phyloP scores from a whole-genome alignment of 2,888 invertebrate species.

The Oscheius sp. region DNA sequence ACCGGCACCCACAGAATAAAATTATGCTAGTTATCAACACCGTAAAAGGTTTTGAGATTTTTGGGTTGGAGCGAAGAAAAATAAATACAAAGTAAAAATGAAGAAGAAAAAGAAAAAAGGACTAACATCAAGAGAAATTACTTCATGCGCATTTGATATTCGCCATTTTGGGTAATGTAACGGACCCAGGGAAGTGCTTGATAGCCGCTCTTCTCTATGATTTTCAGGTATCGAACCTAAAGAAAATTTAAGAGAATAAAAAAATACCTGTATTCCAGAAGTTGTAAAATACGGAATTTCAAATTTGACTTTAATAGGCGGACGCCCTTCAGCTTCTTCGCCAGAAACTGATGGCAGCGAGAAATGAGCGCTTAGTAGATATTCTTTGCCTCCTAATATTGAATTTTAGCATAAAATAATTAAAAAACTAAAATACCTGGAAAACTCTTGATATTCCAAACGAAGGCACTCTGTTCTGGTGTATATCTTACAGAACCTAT shows the following conservation, averaged over 20 bases:
- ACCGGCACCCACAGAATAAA: slow-evolving; percentile 24
- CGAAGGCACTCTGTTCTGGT: slow-evolving; percentile 93
- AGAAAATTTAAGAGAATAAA: neutral
- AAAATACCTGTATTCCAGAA: slow-evolving; percentile 87
- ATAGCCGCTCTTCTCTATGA: slow-evolving; percentile 98
- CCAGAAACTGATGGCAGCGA: slow-evolving; percentile 93
- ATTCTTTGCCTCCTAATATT: slow-evolving; percentile 89
- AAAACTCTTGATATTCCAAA: slow-evolving; percentile 78
- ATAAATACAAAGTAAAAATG: slow-evolving; percentile 11
- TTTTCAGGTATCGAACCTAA: slow-evolving; percentile 88
- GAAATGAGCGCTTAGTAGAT: slow-evolving; percentile 96
- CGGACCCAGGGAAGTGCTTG: slow-evolving; percentile 98
- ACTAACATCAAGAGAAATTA: slow-evolving; percentile 6
- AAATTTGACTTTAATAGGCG: slow-evolving; percentile 97
- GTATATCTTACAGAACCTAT: slow-evolving; percentile 92
- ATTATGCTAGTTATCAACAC: no score
- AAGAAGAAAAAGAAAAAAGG: slow-evolving; percentile 13
- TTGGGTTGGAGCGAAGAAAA: slow-evolving; percentile 1
- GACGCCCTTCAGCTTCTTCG: slow-evolving; percentile 92
- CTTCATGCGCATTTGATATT: slow-evolving; percentile 87
- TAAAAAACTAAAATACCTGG: slow-evolving; percentile 50
- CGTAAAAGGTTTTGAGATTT: slow-evolving; percentile 2
- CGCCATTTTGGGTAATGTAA: slow-evolving; percentile 99
- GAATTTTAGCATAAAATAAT: neutral
- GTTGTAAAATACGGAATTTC: slow-evolving; percentile 99